These are phyloP conservation scores for Drosophila tanythrix DNA, from an alignment of 2,888 invertebrate species.

Conservation along the genomic window DNA sequence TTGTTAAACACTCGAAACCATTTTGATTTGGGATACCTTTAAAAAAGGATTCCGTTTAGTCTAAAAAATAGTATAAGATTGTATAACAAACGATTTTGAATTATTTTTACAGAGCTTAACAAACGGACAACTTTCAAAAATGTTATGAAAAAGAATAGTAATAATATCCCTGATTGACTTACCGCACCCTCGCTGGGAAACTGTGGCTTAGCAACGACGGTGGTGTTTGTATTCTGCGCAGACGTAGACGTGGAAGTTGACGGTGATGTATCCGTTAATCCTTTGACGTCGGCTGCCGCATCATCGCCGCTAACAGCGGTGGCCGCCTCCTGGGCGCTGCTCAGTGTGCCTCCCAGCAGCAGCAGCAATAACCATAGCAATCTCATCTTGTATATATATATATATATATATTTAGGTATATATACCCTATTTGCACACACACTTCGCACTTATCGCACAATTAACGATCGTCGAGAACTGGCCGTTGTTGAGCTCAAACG, in stretches of 20 bases:
- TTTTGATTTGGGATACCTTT: neutral
- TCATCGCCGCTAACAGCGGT: constrained; percentile 21
- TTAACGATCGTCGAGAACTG: constrained; percentile 27
- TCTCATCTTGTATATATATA: constrained; percentile 45
- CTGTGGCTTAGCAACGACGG: neutral
- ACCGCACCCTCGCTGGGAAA: constrained; percentile 44
- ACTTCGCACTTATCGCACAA: neutral
- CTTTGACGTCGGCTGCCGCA: constrained; percentile 16
- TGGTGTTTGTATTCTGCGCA: neutral
- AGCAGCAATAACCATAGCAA: constrained; percentile 44
- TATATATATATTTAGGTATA: neutral
- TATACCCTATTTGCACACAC: constrained; percentile 1
- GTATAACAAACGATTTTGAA: too few relatives aligned
- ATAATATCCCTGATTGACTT: constrained; percentile 1
- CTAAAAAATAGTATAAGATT: neutral
- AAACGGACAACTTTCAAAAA: neutral
- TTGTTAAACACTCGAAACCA: neutral
- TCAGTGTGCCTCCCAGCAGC: constrained; percentile 35
- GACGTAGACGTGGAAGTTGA: neutral
- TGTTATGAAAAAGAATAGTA: neutral
- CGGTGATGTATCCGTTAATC: constrained; percentile 5
- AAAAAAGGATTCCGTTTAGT: neutral
- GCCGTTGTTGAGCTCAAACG: constrained; percentile 51
- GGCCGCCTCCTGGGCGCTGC: constrained; percentile 40
- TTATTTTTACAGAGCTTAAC: neutral